A percentile compares a stretch with the other conserved stretches of the same genome.
These are phyloP conservation scores for Caenorhabditis sp. DNA, from an alignment of 2,888 invertebrate genomes.

Conservation along the genomic window DNA sequence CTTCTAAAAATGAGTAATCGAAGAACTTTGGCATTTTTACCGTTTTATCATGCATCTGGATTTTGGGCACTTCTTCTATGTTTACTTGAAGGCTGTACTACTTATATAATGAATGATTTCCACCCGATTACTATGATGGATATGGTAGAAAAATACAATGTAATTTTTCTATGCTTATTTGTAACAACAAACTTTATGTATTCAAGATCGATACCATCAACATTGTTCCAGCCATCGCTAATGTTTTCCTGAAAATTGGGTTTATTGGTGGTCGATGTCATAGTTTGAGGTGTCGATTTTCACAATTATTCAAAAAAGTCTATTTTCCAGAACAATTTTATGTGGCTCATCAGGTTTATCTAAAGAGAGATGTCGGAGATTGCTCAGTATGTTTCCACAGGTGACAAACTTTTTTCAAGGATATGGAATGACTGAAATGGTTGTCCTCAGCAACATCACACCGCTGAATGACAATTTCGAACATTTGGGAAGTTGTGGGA, in stretches of 20 bases:
- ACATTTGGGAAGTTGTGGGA: constrained; percentile 54
- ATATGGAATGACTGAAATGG: constrained; percentile 65
- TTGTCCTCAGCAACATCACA: constrained; percentile 55
- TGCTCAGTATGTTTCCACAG: constrained; percentile 56
- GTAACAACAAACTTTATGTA: neutral
- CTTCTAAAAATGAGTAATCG: constrained; percentile 22
- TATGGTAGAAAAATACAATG: constrained; percentile 60
- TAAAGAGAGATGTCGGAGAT: constrained; percentile 42
- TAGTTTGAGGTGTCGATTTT: constrained; percentile 13
- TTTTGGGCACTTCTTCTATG: constrained; percentile 66
- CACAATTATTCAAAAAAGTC: neutral
- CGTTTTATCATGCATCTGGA: constrained; percentile 66
- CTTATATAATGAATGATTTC: constrained; percentile 58
- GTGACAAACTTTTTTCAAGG: constrained; percentile 63
- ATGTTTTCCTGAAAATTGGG: constrained; percentile 25
- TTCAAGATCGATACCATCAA: constrained; percentile 56
- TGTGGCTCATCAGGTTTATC: constrained; percentile 60
- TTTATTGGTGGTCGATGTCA: constrained; percentile 26
- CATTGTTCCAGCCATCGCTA: constrained; percentile 60
- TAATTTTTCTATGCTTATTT: too few relatives aligned
- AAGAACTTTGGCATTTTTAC: constrained; percentile 61
- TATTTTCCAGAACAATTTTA: constrained; percentile 45
- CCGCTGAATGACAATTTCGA: constrained; percentile 38
- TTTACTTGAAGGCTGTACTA: constrained; percentile 62
- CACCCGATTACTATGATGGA: constrained; percentile 59